Evolutionary conservation across 2,113 vertebrate genomes (phyloP).

Genomic region (Jaculus jaculus): DNA sequence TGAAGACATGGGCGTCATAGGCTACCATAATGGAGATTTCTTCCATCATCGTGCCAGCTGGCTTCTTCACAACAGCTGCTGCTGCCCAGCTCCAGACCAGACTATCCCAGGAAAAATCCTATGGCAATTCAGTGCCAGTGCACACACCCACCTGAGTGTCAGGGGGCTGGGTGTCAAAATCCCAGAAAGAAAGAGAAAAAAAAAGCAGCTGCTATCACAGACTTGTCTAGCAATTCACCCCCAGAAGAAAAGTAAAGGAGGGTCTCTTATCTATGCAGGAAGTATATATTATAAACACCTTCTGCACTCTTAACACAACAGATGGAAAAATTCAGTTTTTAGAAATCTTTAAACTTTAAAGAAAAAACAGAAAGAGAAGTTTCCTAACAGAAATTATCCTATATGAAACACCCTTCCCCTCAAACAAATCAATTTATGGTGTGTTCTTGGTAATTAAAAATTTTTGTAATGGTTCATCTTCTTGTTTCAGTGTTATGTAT

Average conservation of each 20-base stretch:
- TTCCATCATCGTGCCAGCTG: constrained; percentile 94
- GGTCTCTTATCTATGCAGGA: constrained; percentile 52
- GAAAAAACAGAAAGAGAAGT: constrained; percentile 47
- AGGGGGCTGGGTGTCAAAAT: constrained; percentile 71
- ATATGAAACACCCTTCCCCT: background rate
- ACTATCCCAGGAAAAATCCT: constrained; percentile 60
- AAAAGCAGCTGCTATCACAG: constrained; percentile 54
- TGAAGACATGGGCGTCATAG: constrained; percentile 96
- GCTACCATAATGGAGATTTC: constrained; percentile 97
- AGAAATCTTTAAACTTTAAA: constrained; percentile 43
- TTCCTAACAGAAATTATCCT: constrained; percentile 48
- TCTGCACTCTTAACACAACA: constrained; percentile 35
- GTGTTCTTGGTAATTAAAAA: constrained; percentile 21
- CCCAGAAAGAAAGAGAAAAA: constrained; percentile 18
- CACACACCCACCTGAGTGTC: constrained; percentile 77
- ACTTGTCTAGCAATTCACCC: constrained; percentile 22
- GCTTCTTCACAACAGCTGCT: constrained; percentile 54
- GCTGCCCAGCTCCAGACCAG: constrained; percentile 66
- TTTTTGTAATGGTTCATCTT: constrained; percentile 47
- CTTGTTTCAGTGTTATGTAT: constrained; percentile 54
- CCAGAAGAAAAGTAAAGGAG: constrained; percentile 38
- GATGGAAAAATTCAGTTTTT: constrained; percentile 35
- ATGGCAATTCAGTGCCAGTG: constrained; percentile 57
- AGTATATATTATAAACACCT: constrained; percentile 67
- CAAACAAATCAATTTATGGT: background rate